Evolutionary conservation across 1,140 invertebrate species (phyloP).

Genomic region (Galleria mellonella): DNA sequence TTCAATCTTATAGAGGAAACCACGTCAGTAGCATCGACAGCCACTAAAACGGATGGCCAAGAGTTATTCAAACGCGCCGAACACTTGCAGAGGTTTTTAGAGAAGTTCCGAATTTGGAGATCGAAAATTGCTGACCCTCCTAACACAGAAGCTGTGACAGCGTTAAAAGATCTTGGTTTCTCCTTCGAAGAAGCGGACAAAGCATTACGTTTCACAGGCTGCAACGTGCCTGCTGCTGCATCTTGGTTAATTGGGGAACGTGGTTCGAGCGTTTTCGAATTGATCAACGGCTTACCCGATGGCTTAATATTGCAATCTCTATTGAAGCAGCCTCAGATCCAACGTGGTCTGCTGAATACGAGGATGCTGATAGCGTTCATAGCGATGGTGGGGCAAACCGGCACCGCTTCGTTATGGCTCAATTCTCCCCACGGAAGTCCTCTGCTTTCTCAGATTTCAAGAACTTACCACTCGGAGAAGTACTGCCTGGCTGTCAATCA

Average conservation of each 20-base stretch:
- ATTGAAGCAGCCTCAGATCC: slow-evolving; percentile 58
- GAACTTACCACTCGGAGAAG: slow-evolving; percentile 63
- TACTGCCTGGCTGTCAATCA: slow-evolving; percentile 63
- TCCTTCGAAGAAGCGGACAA: slow-evolving; percentile 33
- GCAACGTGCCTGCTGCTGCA: slow-evolving; percentile 55
- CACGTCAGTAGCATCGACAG: slow-evolving; percentile 5
- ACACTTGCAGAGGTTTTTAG: slow-evolving; percentile 49
- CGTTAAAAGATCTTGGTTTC: slow-evolving; percentile 51
- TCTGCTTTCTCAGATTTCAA: slow-evolving; percentile 52
- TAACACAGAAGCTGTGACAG: slow-evolving; percentile 36
- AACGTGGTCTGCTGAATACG: slow-evolving; percentile 54
- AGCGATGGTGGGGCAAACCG: slow-evolving; percentile 55
- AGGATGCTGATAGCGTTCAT: slow-evolving; percentile 65
- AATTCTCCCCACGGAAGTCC: slow-evolving; percentile 60
- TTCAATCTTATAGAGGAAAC: slow-evolving; percentile 20
- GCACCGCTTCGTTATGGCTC: slow-evolving; percentile 53
- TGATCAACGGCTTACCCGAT: slow-evolving; percentile 52
- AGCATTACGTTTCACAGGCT: slow-evolving; percentile 43
- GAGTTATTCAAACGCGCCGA: slow-evolving; percentile 40
- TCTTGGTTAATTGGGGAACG: slow-evolving; percentile 56
- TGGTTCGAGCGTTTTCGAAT: slow-evolving; percentile 51
- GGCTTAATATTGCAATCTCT: slow-evolving; percentile 48
- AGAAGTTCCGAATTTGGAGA: slow-evolving; percentile 54
- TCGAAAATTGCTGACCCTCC: slow-evolving; percentile 38
- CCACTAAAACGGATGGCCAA: slow-evolving; percentile 6